phyloP scores from a whole-genome alignment of 2,888 invertebrate species.

The Rugalucina vietnamica region DNA sequence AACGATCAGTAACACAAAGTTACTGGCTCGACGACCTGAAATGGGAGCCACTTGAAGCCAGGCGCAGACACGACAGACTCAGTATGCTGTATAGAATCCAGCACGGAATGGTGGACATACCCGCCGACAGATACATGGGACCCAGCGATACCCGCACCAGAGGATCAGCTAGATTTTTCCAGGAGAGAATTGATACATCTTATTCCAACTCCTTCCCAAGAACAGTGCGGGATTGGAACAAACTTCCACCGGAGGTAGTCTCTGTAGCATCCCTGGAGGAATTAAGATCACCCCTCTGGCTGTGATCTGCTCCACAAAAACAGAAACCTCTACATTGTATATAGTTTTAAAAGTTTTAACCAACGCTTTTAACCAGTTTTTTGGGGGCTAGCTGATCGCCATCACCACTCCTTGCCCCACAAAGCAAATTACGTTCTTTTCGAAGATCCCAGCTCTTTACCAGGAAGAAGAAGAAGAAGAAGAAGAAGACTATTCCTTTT shows the following conservation, averaged over 20 bases:
- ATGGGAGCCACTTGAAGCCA: not conserved
- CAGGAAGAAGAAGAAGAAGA: too few species aligned
- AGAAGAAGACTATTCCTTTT: too few species aligned
- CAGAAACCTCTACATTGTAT: not conserved
- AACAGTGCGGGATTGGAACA: not conserved
- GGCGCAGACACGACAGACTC: not conserved
- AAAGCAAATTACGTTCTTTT: too few species aligned
- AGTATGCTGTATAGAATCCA: not conserved
- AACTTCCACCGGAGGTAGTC: not conserved
- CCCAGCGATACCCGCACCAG: not conserved
- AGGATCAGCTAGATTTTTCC: not conserved
- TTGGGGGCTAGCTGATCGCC: not conserved
- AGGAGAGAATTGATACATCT: too few species aligned
- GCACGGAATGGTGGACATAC: not conserved
- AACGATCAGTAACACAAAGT: too few species aligned
- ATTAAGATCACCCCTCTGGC: not conserved
- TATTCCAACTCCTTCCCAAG: not conserved
- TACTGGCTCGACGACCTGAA: not conserved
- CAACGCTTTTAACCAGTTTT: not conserved
- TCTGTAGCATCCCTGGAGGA: not conserved
- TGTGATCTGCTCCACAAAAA: not conserved
- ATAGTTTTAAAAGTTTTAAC: not conserved
- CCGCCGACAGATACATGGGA: not conserved
- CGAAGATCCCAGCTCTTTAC: too few species aligned
- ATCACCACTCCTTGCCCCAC: not conserved